Conservation (phyloP, 1,140 invertebrate species). For the Coptotermes formosanus region DNA sequence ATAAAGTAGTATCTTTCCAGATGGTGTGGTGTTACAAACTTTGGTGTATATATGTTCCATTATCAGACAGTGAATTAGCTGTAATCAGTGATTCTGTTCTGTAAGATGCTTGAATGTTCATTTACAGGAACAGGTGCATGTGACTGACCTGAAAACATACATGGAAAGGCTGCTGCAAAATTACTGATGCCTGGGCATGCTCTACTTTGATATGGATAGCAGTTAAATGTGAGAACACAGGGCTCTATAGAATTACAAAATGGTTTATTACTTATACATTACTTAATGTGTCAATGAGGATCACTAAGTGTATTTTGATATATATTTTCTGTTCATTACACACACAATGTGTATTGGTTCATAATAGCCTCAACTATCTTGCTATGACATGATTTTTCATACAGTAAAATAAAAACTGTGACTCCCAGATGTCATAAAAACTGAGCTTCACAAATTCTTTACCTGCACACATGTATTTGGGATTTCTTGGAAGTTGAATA, state of each 20-base stretch:
- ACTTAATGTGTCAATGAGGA: background rate
- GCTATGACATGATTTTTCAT: background rate
- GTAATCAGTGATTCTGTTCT: background rate
- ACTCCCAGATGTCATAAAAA: background rate
- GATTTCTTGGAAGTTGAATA: too few species aligned
- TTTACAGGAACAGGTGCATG: conserved; percentile 53
- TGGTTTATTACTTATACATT: background rate
- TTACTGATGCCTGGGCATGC: conserved; percentile 24
- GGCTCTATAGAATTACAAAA: background rate
- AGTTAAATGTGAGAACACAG: background rate
- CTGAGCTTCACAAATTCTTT: background rate
- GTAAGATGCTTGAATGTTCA: background rate
- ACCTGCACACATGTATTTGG: too few species aligned
- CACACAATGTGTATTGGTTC: background rate
- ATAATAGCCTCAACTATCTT: background rate
- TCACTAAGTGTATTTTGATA: background rate
- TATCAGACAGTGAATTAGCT: too few species aligned
- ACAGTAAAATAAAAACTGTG: background rate
- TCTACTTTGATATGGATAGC: background rate
- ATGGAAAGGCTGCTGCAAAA: conserved; percentile 44
- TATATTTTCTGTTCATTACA: background rate
- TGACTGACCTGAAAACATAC: conserved; percentile 50
- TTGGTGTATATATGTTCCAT: too few species aligned
- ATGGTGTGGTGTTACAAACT: too few species aligned
- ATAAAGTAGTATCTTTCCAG: too few species aligned